A percentile compares a stretch with the other conserved stretches of the same genome.
Conservation (phyloP, 2,113 vertebrate genomes). For the Pitta sordida region DNA sequence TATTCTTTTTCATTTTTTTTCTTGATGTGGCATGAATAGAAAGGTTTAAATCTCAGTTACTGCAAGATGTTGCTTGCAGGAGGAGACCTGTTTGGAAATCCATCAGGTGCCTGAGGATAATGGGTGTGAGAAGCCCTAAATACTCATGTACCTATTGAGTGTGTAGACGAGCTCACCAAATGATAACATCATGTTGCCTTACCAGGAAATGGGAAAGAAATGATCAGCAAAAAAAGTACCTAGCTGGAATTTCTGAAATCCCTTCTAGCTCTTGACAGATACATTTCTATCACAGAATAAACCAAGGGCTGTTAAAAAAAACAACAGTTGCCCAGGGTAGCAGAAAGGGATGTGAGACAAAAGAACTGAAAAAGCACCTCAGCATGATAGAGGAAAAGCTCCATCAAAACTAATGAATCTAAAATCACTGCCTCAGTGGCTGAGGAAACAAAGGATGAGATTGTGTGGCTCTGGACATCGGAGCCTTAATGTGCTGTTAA, state of each 20-base stretch:
- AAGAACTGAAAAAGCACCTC: not conserved
- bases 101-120: not conserved
- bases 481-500: constrained; percentile 36
- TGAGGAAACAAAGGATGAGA: constrained; percentile 33
- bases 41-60: not conserved
- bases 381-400: constrained; percentile 30
- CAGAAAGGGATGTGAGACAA: not conserved
- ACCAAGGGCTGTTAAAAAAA: not conserved
- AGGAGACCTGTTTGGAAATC: not conserved
- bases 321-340: not conserved
- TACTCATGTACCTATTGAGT: not conserved
- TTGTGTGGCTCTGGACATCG: not conserved
- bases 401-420: not conserved
- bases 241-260: not conserved
- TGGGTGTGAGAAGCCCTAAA: not conserved
- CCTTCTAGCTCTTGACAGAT: not conserved
- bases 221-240: not conserved
- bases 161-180: not conserved
- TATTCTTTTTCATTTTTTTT: not conserved
- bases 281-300: constrained; percentile 9
- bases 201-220: not conserved
- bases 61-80: not conserved
- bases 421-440: not conserved
- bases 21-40: not conserved
- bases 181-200: not conserved